Percentiles rank a stretch among this genome's conserved stretches.
Conservation (phyloP, 2,113 vertebrate genomes). For the Poecile atricapillus region DNA sequence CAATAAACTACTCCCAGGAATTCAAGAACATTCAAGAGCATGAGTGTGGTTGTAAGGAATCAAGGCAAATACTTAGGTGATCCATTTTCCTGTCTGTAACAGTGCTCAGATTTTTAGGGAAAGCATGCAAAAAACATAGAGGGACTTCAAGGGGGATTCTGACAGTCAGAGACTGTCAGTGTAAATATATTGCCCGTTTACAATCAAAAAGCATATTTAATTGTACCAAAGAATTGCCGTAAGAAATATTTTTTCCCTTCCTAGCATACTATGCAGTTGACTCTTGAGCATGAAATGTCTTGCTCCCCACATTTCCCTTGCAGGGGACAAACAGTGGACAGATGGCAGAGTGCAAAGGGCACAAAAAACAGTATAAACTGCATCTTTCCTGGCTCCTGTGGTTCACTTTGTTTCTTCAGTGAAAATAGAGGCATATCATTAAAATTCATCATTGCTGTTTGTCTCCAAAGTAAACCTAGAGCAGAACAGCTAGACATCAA, state of each 20-base stretch:
- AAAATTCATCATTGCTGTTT: not conserved
- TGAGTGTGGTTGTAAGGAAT: not conserved
- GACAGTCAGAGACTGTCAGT: not conserved
- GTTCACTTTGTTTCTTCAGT: not conserved
- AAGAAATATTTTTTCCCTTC: not conserved
- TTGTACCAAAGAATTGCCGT: not conserved
- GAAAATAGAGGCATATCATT: not conserved
- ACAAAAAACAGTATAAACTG: not conserved
- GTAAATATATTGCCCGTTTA: not conserved
- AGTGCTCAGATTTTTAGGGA: not conserved
- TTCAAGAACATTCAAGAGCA: not conserved
- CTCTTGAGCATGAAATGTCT: not conserved
- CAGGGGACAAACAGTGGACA: not conserved
- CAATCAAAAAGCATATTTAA: not conserved
- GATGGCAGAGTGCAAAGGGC: not conserved
- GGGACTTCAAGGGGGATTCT: fast-evolving
- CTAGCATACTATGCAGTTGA: not conserved
- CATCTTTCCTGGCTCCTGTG: not conserved
- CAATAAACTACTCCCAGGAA: not conserved
- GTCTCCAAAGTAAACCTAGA: not conserved
- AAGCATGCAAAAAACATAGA: not conserved
- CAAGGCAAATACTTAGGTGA: not conserved
- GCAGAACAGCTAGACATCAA: not conserved
- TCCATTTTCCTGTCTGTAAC: not conserved
- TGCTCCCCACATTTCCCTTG: not conserved